Evolutionary conservation across 2,888 invertebrate genomes (phyloP).

Genomic region (Leucania comma): DNA sequence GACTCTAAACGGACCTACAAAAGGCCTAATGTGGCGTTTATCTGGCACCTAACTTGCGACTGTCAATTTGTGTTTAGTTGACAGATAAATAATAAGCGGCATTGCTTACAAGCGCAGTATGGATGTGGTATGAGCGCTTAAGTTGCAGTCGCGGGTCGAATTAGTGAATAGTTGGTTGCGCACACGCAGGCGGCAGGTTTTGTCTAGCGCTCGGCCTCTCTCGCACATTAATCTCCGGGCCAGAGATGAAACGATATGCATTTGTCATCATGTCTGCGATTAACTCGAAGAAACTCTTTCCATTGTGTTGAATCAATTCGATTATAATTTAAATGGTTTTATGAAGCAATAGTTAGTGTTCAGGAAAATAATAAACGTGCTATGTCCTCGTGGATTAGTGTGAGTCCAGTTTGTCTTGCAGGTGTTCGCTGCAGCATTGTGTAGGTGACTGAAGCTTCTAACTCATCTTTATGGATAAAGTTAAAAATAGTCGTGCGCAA

Average conservation of each 20-base stretch:
- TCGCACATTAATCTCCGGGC: conserved; percentile 86
- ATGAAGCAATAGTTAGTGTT: conserved; percentile 72
- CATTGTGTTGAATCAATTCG: conserved; percentile 88
- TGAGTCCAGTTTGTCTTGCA: conserved; percentile 41
- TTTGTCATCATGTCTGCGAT: conserved; percentile 89
- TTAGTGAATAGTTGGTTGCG: conserved; percentile 82
- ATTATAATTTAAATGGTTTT: conserved; percentile 81
- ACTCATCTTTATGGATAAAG: conserved; percentile 59
- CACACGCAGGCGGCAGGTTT: conserved; percentile 86
- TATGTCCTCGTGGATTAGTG: conserved; percentile 27
- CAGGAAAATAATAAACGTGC: conserved; percentile 63
- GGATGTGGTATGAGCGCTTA: conserved; percentile 84
- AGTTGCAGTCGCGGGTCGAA: conserved; percentile 80
- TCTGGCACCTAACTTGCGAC: conserved; percentile 66
- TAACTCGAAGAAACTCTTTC: conserved; percentile 85
- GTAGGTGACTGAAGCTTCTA: conserved; percentile 26
- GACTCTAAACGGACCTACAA: conserved; percentile 68
- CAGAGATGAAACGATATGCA: conserved; percentile 89
- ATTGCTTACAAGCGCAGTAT: conserved; percentile 83
- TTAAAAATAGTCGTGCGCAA: conserved; percentile 66
- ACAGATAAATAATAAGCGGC: conserved; percentile 89
- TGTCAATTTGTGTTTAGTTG: conserved; percentile 75
- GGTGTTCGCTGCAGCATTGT: conserved; percentile 47
- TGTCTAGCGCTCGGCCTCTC: conserved; percentile 85
- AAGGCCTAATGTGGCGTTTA: conserved; percentile 62